These are phyloP conservation scores for Sinhomidia bicolor DNA, from an alignment of 2,888 invertebrate species.

Conservation along the genomic window DNA sequence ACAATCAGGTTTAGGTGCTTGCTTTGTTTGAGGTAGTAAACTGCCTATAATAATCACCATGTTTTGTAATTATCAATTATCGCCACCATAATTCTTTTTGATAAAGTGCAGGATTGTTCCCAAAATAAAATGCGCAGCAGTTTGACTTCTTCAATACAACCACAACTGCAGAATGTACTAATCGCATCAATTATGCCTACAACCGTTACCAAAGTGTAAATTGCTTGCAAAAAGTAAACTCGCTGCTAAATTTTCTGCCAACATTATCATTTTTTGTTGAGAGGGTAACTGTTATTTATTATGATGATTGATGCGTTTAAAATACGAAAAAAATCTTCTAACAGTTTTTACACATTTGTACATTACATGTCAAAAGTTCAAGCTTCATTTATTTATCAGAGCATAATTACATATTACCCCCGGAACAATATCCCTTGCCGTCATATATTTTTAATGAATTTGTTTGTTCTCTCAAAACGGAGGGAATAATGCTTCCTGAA, in stretches of 20 bases:
- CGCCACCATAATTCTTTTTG: too few relatives aligned
- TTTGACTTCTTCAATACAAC: background rate
- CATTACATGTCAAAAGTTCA: constrained; percentile 30
- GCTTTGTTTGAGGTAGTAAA: constrained; percentile 90
- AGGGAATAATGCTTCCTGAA: too few relatives aligned
- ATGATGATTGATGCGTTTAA: background rate
- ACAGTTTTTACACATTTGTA: background rate
- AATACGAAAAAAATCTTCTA: background rate
- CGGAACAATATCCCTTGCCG: too few relatives aligned
- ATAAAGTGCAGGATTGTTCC: background rate
- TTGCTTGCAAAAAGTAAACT: background rate
- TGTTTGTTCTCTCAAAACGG: too few relatives aligned
- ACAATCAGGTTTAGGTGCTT: constrained; percentile 89
- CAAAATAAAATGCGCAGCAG: background rate
- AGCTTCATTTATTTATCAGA: constrained; percentile 8
- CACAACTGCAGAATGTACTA: background rate
- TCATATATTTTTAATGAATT: background rate
- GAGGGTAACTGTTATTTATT: background rate
- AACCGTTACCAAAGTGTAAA: background rate
- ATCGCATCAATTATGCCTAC: background rate
- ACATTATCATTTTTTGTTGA: background rate
- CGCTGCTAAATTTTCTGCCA: background rate
- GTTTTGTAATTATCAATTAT: too few relatives aligned
- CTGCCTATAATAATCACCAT: constrained; percentile 85
- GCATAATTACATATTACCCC: background rate